phyloP scores from a whole-genome alignment of 2,888 invertebrate species.

The Lycophotia porphyrea region DNA sequence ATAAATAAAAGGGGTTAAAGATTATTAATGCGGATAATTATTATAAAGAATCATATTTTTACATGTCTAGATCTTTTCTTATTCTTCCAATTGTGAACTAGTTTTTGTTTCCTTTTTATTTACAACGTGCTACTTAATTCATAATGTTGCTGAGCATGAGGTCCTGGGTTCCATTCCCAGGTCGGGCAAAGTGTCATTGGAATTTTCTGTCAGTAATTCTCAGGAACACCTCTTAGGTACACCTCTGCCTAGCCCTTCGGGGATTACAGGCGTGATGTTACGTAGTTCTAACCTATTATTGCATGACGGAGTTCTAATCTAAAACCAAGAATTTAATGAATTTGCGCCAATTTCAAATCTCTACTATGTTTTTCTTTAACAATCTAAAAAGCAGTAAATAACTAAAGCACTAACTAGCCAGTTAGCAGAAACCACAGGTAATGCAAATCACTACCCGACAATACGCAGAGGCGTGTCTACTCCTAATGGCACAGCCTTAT shows the following conservation, averaged over 20 bases:
- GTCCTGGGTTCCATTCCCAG: no score
- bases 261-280: no score
- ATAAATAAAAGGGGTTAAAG: no score
- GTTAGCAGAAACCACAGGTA: slow-evolving; percentile 47
- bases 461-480: slow-evolving; percentile 60
- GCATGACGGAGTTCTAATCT: neutral
- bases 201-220: no score
- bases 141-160: no score
- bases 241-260: no score
- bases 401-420: slow-evolving; percentile 4
- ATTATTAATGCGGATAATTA: neutral
- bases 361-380: neutral
- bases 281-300: neutral
- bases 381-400: slow-evolving; percentile 17
- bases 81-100: neutral
- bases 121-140: no score
- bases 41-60: neutral
- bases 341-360: neutral
- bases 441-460: slow-evolving; percentile 57
- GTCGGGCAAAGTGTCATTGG: no score
- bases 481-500: slow-evolving; percentile 56
- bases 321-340: neutral
- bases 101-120: neutral
- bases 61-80: neutral
- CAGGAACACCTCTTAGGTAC: no score